Conservation (phyloP, 2,797 vertebrate genomes). For the Sebastiscus tertius region DNA sequence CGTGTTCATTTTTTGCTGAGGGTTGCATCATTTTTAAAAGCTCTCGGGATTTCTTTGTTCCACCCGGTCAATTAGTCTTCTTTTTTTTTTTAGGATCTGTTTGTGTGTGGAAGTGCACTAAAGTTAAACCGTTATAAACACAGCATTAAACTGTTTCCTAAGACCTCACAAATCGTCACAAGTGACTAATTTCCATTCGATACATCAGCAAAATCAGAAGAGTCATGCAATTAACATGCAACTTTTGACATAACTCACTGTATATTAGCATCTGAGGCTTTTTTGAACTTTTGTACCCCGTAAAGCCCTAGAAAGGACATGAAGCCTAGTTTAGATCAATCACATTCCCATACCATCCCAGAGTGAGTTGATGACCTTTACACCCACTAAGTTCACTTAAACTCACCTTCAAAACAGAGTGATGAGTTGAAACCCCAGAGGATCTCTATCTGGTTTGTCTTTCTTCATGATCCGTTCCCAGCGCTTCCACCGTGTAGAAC, state of each 20-base stretch:
- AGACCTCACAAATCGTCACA: slow-evolving; percentile 44
- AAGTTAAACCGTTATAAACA: slow-evolving; percentile 19
- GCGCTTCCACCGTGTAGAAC: background rate
- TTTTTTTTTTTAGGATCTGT: background rate
- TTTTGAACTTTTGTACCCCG: background rate
- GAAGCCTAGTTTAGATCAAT: background rate
- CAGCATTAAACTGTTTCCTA: background rate
- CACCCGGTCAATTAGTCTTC: slow-evolving; percentile 27
- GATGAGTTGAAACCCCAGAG: background rate
- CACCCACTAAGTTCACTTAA: background rate
- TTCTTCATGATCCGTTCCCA: slow-evolving; percentile 6
- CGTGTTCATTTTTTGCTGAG: background rate
- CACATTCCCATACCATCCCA: background rate
- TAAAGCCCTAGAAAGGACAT: background rate
- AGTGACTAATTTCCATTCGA: background rate
- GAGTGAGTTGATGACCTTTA: background rate
- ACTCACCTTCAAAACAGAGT: background rate
- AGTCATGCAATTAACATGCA: background rate
- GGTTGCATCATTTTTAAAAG: slow-evolving; percentile 36
- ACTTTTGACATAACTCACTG: background rate
- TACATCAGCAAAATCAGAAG: background rate
- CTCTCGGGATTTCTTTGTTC: slow-evolving; percentile 53
- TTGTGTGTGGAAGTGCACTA: slow-evolving; percentile 17
- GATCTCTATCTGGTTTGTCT: slow-evolving; percentile 9
- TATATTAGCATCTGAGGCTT: background rate